A percentile compares a stretch with the other conserved stretches of the same genome.
These are phyloP conservation scores for Pitangus sulphuratus DNA, from an alignment of 2,797 vertebrate species.

Conservation along the genomic window DNA sequence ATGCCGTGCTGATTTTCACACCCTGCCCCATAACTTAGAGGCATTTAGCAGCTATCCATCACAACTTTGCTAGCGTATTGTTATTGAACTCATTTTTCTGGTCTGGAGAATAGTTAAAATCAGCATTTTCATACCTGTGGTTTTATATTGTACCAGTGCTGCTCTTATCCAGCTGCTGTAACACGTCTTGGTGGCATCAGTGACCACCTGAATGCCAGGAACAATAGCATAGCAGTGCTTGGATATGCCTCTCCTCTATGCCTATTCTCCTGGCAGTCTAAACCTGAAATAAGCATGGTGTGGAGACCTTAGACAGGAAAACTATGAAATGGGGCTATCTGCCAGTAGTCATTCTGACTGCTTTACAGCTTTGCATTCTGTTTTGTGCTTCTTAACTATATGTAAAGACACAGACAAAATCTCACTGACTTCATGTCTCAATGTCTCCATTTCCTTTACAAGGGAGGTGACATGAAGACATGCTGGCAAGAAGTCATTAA, in stretches of 20 bases:
- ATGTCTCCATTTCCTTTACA: not conserved
- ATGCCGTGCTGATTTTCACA: not conserved
- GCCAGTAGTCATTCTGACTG: not conserved
- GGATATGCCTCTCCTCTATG: not conserved
- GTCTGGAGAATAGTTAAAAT: not conserved
- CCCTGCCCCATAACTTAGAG: not conserved
- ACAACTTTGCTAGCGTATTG: not conserved
- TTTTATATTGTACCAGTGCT: not conserved
- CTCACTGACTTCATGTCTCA: not conserved
- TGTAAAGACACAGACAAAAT: not conserved
- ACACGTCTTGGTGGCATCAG: rapidly evolving
- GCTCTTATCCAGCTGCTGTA: not conserved
- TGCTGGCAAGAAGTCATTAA: not conserved
- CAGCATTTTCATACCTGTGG: not conserved
- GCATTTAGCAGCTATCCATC: not conserved
- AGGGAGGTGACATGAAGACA: not conserved
- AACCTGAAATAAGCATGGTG: not conserved
- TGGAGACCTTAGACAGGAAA: not conserved
- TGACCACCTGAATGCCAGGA: not conserved
- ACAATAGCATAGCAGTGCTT: not conserved
- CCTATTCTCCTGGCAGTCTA: not conserved
- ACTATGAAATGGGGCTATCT: not conserved
- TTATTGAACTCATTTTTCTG: not conserved
- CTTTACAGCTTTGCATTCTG: not conserved
- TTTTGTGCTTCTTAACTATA: not conserved